A percentile compares a stretch with the other conserved stretches of the same genome.
These are phyloP conservation scores for Salvator merianae DNA, from an alignment of 2,113 vertebrate genomes.

Conservation along the genomic window DNA sequence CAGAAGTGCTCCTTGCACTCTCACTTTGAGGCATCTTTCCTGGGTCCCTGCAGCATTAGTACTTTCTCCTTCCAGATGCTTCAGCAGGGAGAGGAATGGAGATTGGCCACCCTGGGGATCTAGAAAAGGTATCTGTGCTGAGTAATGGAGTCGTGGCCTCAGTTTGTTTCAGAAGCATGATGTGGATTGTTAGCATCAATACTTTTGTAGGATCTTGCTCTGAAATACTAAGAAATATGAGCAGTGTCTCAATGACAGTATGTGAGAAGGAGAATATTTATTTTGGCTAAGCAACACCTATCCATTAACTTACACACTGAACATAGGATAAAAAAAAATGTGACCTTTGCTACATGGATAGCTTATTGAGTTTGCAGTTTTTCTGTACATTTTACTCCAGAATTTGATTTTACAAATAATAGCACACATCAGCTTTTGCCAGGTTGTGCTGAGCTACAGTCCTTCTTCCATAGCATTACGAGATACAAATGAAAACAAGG, in stretches of 20 bases:
- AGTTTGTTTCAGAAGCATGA: background rate
- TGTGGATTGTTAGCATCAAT: background rate
- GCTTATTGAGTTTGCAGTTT: conserved; percentile 30
- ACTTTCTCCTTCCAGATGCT: no score
- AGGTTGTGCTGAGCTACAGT: background rate
- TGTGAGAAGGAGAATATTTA: conserved; percentile 29
- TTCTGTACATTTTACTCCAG: conserved; percentile 28
- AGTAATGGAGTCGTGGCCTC: no score
- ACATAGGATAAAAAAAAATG: conserved; percentile 12
- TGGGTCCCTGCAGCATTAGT: no score
- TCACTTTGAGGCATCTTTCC: no score
- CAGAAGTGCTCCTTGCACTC: no score
- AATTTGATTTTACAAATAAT: background rate
- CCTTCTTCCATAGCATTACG: background rate
- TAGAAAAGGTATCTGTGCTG: no score
- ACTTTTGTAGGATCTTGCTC: background rate
- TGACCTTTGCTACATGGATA: conserved; percentile 43
- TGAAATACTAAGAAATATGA: background rate
- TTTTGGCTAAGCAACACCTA: conserved; percentile 23
- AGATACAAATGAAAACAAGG: background rate
- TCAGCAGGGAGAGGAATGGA: no score
- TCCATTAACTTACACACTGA: conserved; percentile 2
- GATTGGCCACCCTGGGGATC: no score
- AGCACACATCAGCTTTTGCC: no score
- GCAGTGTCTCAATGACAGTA: background rate